A percentile compares a stretch with the other conserved stretches of the same genome.
Conservation (phyloP, 2,888 invertebrate genomes). For the Tortrix viridana region DNA sequence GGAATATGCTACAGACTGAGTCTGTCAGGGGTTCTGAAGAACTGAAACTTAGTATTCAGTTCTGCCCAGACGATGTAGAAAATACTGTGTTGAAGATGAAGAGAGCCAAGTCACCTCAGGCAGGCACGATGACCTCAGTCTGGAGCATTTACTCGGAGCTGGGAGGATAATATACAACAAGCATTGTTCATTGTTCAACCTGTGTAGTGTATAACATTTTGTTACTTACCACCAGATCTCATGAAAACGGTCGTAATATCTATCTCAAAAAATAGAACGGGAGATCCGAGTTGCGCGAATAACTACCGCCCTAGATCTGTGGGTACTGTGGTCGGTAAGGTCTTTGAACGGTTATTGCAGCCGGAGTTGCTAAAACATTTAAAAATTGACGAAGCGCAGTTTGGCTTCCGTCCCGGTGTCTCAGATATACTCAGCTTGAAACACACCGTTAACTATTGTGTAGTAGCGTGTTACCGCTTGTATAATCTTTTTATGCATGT, state of each 20-base stretch:
- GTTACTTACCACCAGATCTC: constrained; percentile 12
- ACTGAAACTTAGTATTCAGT: not conserved
- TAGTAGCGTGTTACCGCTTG: no score
- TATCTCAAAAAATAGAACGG: constrained; percentile 27
- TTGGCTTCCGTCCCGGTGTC: constrained; percentile 32
- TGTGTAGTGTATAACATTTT: not conserved
- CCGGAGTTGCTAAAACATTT: constrained; percentile 10
- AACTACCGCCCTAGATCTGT: constrained; percentile 34
- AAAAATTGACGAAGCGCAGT: constrained; percentile 27
- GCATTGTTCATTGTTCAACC: not conserved
- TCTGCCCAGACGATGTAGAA: not conserved
- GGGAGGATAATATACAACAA: not conserved
- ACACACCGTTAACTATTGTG: not conserved
- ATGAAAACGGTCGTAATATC: constrained; percentile 28
- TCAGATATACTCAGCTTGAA: constrained; percentile 37
- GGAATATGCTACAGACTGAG: not conserved
- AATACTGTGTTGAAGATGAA: not conserved
- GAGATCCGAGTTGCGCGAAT: constrained; percentile 2
- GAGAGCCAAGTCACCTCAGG: constrained; percentile 9
- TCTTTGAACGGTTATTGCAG: constrained; percentile 34
- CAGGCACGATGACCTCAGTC: constrained; percentile 11
- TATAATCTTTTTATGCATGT: constrained; percentile 35
- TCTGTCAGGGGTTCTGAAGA: not conserved
- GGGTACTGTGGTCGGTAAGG: constrained; percentile 24
- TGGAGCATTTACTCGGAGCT: not conserved